A percentile compares a stretch with the other conserved stretches of the same genome.
Conservation (phyloP, 37 sponge, comb jelly and placozoan genomes). For the Corticium candelabrum region DNA sequence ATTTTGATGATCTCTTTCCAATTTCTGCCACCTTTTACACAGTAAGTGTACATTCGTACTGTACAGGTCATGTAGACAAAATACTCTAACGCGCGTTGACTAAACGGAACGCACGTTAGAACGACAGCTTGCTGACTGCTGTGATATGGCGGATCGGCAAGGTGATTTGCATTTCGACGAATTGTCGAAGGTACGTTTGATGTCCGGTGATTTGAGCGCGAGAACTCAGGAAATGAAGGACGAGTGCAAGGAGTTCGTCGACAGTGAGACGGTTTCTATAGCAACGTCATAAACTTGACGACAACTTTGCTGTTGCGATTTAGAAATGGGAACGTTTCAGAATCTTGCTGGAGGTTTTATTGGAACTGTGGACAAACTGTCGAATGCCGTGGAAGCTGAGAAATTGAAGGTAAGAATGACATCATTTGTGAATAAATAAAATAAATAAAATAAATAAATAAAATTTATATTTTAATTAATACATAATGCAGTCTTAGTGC, state of each 20-base stretch:
- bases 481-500: too few relatives aligned
- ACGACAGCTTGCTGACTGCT: too few relatives aligned
- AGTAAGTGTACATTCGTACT: too few relatives aligned
- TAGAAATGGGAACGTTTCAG: constrained; percentile 85
- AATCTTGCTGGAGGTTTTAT: constrained; percentile 70
- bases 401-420: constrained; percentile 60
- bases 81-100: too few relatives aligned
- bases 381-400: constrained; percentile 71
- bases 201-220: constrained; percentile 46
- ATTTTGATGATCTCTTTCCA: too few relatives aligned
- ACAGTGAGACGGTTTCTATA: constrained; percentile 51
- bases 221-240: constrained; percentile 69
- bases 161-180: constrained; percentile 81
- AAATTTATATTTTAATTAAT: not conserved
- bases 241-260: constrained; percentile 92
- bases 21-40: too few relatives aligned
- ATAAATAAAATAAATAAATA: not conserved
- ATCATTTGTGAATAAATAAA: not conserved
- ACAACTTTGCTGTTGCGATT: not conserved
- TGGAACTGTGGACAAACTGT: constrained; percentile 59
- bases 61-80: too few relatives aligned
- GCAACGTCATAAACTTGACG: not conserved
- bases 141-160: too few relatives aligned
- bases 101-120: too few relatives aligned
- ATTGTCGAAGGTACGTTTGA: constrained; percentile 71